Percentiles rank a stretch among this genome's conserved stretches.
These are phyloP conservation scores for Loris lydekkerianus DNA, from an alignment of 2,797 vertebrate genomes.

Conservation along the genomic window DNA sequence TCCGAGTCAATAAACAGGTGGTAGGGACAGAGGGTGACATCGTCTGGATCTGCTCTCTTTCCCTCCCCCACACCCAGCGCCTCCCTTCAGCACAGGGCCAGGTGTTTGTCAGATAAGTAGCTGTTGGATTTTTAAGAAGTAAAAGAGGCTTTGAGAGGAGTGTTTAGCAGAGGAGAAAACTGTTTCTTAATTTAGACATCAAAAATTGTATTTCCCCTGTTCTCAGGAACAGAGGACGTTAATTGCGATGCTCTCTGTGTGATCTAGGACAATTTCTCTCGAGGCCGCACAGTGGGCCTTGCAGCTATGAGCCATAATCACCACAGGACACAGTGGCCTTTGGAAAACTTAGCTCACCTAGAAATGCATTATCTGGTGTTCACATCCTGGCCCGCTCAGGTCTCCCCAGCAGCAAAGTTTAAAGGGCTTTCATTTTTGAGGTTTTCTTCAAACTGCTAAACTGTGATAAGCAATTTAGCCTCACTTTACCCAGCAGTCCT, in stretches of 20 bases:
- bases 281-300: slow-evolving; percentile 61
- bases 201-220: slow-evolving; percentile 32
- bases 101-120: slow-evolving; percentile 42
- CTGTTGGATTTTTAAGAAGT: slow-evolving; percentile 15
- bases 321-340: slow-evolving; percentile 73
- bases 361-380: slow-evolving; percentile 80
- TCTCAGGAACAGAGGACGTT: slow-evolving; percentile 65
- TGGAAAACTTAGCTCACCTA: slow-evolving; percentile 78
- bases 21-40: slow-evolving; percentile 12
- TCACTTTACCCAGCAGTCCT: slow-evolving; percentile 83
- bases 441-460: slow-evolving; percentile 76
- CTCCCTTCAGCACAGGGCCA: background rate
- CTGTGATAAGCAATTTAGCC: slow-evolving; percentile 75
- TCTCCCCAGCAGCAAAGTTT: slow-evolving; percentile 67
- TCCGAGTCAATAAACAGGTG: slow-evolving; percentile 58
- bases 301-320: slow-evolving; percentile 74
- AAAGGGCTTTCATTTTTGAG: slow-evolving; percentile 80
- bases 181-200: slow-evolving; percentile 51
- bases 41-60: slow-evolving; percentile 8
- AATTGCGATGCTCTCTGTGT: slow-evolving; percentile 68
- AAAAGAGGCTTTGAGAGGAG: background rate
- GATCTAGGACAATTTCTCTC: slow-evolving; percentile 67
- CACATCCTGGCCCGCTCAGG: slow-evolving; percentile 79
- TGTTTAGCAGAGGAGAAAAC: slow-evolving; percentile 9
- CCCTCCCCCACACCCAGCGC: background rate